Percentiles rank a stretch among this genome's conserved stretches.
phyloP scores from a whole-genome alignment of 2,113 vertebrate genomes.

The Suncus etruscus region DNA sequence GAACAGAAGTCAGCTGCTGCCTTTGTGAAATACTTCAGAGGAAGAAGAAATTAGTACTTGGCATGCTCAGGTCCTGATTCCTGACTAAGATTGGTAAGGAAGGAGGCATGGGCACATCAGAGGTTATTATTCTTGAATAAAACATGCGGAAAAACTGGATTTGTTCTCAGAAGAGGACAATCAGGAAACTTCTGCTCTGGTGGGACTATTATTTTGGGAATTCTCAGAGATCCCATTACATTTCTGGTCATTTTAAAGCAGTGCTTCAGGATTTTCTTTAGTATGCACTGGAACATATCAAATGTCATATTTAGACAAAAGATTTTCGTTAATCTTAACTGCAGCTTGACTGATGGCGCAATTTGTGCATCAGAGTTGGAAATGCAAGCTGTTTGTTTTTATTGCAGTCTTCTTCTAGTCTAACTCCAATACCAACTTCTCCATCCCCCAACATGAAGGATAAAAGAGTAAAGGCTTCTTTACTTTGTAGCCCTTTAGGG shows the following conservation, averaged over 20 bases:
- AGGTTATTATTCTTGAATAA: neutral
- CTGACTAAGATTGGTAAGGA: neutral
- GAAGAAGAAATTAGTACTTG: neutral
- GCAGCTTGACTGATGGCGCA: neutral
- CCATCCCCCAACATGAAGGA: neutral
- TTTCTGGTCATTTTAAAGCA: conserved; percentile 3
- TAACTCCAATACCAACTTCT: neutral
- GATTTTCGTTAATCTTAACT: neutral
- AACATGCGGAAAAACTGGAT: no score
- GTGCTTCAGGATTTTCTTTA: neutral
- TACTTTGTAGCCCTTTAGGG: neutral
- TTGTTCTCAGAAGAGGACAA: neutral
- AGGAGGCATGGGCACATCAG: neutral
- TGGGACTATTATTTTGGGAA: no score
- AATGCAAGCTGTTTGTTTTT: neutral
- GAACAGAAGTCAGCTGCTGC: neutral
- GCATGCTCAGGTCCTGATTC: neutral
- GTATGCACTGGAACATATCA: neutral
- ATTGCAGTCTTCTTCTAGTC: neutral
- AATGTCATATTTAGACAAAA: neutral
- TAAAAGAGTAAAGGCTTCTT: neutral
- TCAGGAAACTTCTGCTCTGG: neutral
- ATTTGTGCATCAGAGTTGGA: neutral
- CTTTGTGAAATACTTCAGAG: neutral
- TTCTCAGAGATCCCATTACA: neutral